Conservation (phyloP, 2,113 vertebrate genomes). For the Cyanoderma ruficeps region DNA sequence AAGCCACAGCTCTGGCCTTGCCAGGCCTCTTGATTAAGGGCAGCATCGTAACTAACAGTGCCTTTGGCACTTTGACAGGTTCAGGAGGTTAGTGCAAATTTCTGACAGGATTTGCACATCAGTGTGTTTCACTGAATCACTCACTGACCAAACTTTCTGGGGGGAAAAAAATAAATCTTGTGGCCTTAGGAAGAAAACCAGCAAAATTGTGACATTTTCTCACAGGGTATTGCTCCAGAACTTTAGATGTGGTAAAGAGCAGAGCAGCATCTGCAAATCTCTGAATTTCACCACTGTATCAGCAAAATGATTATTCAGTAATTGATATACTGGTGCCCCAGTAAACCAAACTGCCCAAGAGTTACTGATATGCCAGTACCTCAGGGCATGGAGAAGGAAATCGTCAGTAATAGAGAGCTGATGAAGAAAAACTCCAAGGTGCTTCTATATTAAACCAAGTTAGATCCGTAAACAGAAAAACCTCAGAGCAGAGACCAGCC, state of each 20-base stretch:
- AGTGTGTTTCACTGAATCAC: neutral
- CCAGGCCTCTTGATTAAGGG: conserved; percentile 35
- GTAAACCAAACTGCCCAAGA: neutral
- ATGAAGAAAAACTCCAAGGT: neutral
- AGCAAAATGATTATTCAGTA: neutral
- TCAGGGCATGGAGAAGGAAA: neutral
- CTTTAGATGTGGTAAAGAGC: neutral
- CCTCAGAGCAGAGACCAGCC: neutral
- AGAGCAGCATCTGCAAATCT: neutral
- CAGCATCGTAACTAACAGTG: neutral
- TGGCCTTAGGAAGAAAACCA: neutral
- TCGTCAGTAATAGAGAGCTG: neutral
- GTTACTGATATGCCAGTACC: neutral
- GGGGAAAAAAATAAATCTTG: neutral
- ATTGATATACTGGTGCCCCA: neutral
- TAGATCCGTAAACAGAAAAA: neutral
- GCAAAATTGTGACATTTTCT: neutral
- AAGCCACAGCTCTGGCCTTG: neutral
- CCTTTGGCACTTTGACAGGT: conserved; percentile 25
- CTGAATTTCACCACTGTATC: neutral
- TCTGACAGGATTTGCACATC: neutral
- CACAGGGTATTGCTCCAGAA: neutral
- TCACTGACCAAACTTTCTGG: neutral
- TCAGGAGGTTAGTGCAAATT: neutral
- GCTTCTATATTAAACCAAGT: neutral